Evolutionary conservation across 1,140 invertebrate species (phyloP), one percentile per base, ranked within the genome.

Genomic region (Papilio aristodemus): DNA sequence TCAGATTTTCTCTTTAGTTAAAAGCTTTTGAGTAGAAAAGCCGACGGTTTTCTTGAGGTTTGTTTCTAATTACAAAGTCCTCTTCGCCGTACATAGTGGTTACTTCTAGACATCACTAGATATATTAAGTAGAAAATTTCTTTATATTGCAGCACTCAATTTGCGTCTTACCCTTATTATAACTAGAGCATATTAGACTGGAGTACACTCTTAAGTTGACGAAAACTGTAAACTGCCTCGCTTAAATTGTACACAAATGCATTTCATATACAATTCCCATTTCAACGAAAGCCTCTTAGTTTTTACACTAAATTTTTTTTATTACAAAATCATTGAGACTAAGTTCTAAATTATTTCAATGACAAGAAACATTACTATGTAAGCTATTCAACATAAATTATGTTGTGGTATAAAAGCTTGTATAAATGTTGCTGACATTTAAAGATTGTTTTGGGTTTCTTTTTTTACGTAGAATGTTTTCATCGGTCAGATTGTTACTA

Each of bases 391-490:
- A 46, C 9, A 46, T 14, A 43, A 46, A 19, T 17, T 46, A 9
- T 19, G 0, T 9, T 46, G 14, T 19, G 17, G 2, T 17, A 14
- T 5, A 17, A 32, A 32, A 32, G 27, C 6, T 7, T 9, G n/a
- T 46, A 8, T 6, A 8, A 8, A 11, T 50, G 22, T 50, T 8
- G 10, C 46, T n/a, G 10, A 22, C 46, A 22, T 11, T 50, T 22
- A 19, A 22, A 50, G 46, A 50, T 50, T 50, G 17, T 50, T 22
- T 19, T 50, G 17, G 19, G 17, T 50, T 50, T 50, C 41, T 43
- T 75, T 71, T n/a, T 73, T 73, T 73, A 71, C 67, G 36, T 67
- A 54, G 17, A 60, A 73, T 46, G 58, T 36, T 57, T 54, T 72
- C 58, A 72, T 66, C 57, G 57, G 57, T 54, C 58, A 70, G 50